These are phyloP conservation scores for Phataginus tricuspis DNA, from an alignment of 2,797 vertebrate genomes.

Conservation along the genomic window DNA sequence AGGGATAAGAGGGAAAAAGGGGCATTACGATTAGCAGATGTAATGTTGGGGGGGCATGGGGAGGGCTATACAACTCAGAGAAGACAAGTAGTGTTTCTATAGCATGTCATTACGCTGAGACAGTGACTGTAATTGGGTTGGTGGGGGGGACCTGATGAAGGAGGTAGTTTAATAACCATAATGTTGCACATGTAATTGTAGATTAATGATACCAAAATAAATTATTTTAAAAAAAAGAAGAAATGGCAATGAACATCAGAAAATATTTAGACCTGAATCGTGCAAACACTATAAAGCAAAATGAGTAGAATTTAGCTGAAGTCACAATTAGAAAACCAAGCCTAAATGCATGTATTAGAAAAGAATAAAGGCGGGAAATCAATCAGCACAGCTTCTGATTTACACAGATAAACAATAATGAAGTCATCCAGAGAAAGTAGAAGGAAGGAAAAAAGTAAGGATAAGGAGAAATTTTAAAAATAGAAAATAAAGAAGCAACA, in stretches of 20 bases:
- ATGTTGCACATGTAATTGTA: too few species aligned
- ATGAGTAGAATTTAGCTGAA: neutral
- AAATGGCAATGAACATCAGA: neutral
- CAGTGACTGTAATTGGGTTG: too few species aligned
- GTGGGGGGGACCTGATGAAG: too few species aligned
- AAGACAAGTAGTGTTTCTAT: too few species aligned
- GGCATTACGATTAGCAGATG: too few species aligned
- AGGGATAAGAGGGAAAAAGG: too few species aligned
- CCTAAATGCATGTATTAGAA: neutral
- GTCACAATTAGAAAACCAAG: neutral
- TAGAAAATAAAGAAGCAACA: neutral
- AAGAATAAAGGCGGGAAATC: neutral
- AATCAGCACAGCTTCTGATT: neutral
- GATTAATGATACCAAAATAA: too few species aligned
- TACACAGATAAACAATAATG: neutral
- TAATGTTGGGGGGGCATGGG: too few species aligned
- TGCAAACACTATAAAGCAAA: neutral
- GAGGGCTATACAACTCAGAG: too few species aligned
- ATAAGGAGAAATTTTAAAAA: neutral
- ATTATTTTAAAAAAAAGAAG: neutral
- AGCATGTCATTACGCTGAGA: too few species aligned
- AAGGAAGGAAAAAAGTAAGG: neutral
- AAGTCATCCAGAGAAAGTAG: neutral
- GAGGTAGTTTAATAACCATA: too few species aligned
- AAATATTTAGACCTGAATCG: neutral